Evolutionary conservation across 1,140 invertebrate genomes (phyloP), one percentile per base, ranked within the genome.

Genomic region (Diorhabda sublineata): DNA sequence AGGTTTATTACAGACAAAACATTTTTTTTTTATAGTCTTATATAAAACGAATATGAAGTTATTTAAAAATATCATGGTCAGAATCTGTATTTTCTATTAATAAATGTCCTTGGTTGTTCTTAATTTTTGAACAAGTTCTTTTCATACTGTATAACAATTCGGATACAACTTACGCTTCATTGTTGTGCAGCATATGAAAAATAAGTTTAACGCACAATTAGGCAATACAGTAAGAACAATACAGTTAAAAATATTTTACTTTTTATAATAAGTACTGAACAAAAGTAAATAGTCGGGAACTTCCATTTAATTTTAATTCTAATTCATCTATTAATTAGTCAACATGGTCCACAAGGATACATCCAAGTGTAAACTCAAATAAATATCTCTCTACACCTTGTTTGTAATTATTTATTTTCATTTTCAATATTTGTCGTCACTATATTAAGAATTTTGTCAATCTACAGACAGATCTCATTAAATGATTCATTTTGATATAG

Each of bases 41-140:
- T 26, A 26, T 26, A 26, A 26, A 26, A 26, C 26, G 26, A 26
- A 26, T 26, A 26, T 26, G 26, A 26, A 26, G 26, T 26, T 26
- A 26, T n/a, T 52, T 52, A 52, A 2, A n/a, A 52, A n/a, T 52
- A 52, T 2, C 6, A n/a, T 52, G 47, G 47, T n/a, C 47, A 52
- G 47, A n/a, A 52, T 52, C 47, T n/a, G 47, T 52, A 52, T 8
- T 52, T n/a, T 52, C 47, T 52, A 52, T 52, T n/a, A 66, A 58
- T 66, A 58, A 66, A 66, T 60, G 65, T 66, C 57, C 65, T 56
- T 45, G 57, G 57, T 43, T 58, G 58, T 66, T 58, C 64, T 66
- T 66, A 57, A 66, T 8, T 41, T 56, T 47, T 64, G 56, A 42
- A 8, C 56, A 42, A 52, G 56, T 41, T 7, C 11, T 60, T 26